Conservation (phyloP, 2,113 vertebrate species). For the Nicator chloris region DNA sequence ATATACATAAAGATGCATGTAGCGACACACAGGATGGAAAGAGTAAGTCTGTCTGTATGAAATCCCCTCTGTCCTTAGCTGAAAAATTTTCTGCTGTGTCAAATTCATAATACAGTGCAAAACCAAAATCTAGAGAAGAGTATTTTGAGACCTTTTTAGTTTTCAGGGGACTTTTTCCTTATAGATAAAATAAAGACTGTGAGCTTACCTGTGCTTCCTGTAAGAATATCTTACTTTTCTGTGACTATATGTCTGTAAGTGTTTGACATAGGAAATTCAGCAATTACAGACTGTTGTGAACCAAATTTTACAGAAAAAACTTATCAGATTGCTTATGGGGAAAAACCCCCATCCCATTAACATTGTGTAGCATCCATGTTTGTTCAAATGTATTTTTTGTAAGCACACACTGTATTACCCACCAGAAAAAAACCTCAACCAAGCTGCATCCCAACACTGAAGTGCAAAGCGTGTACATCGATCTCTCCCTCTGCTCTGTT, state of each 20-base stretch:
- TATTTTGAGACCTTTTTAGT: slow-evolving; percentile 21
- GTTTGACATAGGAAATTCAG: not conserved
- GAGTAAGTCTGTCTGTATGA: not conserved
- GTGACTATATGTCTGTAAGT: not conserved
- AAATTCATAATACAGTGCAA: slow-evolving; percentile 28
- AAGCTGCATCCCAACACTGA: not conserved
- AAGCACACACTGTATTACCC: not conserved
- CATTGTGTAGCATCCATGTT: not conserved
- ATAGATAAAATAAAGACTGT: slow-evolving; percentile 24
- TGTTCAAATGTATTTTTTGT: not conserved
- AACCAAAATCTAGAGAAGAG: slow-evolving; percentile 9
- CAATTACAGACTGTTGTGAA: not conserved
- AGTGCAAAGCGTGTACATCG: not conserved
- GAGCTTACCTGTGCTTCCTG: not conserved
- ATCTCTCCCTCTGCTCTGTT: not conserved
- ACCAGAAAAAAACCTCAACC: not conserved
- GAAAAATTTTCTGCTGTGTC: slow-evolving; percentile 1
- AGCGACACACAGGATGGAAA: not conserved
- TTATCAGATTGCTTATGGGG: not conserved
- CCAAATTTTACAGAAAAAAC: not conserved
- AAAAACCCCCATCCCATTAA: rapidly evolving
- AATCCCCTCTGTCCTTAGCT: not conserved
- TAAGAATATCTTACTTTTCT: not conserved
- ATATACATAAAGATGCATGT: not conserved
- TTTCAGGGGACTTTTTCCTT: slow-evolving; percentile 28